These are phyloP conservation scores for Formicarius rufipectus DNA, from an alignment of 2,113 vertebrate genomes.

Conservation along the genomic window DNA sequence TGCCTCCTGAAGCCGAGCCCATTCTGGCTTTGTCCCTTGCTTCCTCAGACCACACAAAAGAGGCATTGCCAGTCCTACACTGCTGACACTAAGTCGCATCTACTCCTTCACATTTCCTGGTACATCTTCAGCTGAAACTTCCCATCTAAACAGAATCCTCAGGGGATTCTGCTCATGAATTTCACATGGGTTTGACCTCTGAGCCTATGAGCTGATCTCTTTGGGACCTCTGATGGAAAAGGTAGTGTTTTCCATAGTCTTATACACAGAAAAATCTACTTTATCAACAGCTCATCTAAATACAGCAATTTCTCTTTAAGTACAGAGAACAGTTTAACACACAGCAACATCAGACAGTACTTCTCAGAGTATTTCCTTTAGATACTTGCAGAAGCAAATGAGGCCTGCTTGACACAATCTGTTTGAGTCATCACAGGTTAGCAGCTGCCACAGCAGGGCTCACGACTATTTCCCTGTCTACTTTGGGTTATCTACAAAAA, in stretches of 20 bases:
- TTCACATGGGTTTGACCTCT: not conserved
- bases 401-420: not conserved
- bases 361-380: not conserved
- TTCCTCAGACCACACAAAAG: not conserved
- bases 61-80: not conserved
- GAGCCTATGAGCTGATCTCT: not conserved
- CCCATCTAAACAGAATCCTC: not conserved
- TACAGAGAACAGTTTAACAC: not conserved
- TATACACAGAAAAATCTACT: not conserved
- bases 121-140: not conserved
- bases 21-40: not conserved
- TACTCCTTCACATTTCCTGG: not conserved
- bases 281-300: not conserved
- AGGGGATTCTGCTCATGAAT: not conserved
- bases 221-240: not conserved
- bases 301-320: not conserved
- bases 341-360: not conserved
- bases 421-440: slow-evolving; percentile 8
- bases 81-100: not conserved
- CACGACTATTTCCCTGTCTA: not conserved
- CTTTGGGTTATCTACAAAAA: not conserved
- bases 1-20: not conserved
- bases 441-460: not conserved
- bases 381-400: not conserved
- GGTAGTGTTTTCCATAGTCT: not conserved